Base-by-base conservation (phyloP, 2,113 vertebrate species). In the Ptychochromis oligacanthus region DNA sequence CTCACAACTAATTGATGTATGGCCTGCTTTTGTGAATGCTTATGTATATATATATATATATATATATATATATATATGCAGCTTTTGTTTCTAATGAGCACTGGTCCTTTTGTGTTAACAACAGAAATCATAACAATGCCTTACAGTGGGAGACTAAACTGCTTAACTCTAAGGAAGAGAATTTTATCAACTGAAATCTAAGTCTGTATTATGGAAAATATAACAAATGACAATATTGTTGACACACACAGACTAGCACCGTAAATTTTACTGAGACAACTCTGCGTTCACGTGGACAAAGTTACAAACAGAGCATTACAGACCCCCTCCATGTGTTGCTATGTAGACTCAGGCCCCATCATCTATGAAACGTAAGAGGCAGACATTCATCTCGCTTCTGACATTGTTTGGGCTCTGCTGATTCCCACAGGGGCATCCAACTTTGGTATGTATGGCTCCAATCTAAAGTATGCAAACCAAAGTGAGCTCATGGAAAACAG, bases 1-100 rank as follows among this genome's bases (percentile, higher is more conserved):
- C 64, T 86, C 55, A 28, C 70, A 62, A 7, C 65, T 54, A 75
- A 81, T 31, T 64, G 85, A 91, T 86, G 59, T 34, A 90, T 81
- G 64, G 24, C 49, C 22, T 55, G 75, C 56, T 24, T 74, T 14
- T 60, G 13, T 28, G 15, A 15, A 22, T 26, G 6, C 22, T n/a
- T 26, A 28, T 58, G 12, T 28, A 14, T 57, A n/a, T 20, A 8
- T 52, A 6, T 20, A 20, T 54, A 18, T 9, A 54, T 9, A 20
- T 20, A 20, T 20, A 14, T 14, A 14, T 18, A 14, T 9, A 40
- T n/a, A 20, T 26, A 15, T 17, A 38, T 55, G 56, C 8, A 76
- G 57, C 52, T 59, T 80, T 64, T 62, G 26, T 75, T 82, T 57
- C 70, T 75, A 43, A 28, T 81, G 72, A 55, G 12, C 22, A 34